These are phyloP conservation scores for Lysandra bellargus DNA, from an alignment of 2,888 invertebrate species.

Conservation along the genomic window DNA sequence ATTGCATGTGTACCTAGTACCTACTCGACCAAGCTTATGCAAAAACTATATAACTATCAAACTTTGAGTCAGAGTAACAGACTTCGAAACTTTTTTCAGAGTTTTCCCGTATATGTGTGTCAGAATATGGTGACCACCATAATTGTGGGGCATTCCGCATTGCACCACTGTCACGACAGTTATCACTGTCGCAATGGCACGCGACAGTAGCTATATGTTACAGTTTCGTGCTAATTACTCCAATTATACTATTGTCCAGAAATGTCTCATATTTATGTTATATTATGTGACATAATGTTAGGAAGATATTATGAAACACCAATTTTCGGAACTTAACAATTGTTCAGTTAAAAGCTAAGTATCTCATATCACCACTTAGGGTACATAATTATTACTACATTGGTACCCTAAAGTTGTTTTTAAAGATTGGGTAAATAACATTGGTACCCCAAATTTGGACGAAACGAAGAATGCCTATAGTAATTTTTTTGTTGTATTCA, in stretches of 20 bases:
- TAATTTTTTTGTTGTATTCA: no score
- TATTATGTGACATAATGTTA: not conserved
- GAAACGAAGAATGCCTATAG: no score
- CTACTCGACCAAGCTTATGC: no score
- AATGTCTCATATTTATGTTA: constrained; percentile 1
- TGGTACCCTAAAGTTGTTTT: no score
- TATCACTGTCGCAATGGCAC: constrained; percentile 2
- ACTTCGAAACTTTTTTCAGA: not conserved
- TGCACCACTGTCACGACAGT: not conserved
- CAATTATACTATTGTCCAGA: not conserved
- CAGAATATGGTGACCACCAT: not conserved
- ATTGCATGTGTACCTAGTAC: no score
- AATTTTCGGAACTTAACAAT: not conserved
- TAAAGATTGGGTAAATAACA: no score
- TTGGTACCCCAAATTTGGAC: no score
- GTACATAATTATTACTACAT: no score
- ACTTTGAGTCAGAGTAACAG: no score
- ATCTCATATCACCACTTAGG: no score
- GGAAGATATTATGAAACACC: not conserved
- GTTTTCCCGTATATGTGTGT: not conserved
- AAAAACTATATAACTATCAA: no score
- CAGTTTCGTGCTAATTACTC: constrained; percentile 13
- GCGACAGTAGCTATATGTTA: constrained; percentile 20
- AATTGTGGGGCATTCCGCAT: not conserved
- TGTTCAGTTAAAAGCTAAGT: no score